A percentile compares a stretch with the other conserved stretches of the same genome.
Evolutionary conservation across 37 sponge, comb jelly and placozoan species (phyloP).

Genomic region (Cladorhizidae sp.): DNA sequence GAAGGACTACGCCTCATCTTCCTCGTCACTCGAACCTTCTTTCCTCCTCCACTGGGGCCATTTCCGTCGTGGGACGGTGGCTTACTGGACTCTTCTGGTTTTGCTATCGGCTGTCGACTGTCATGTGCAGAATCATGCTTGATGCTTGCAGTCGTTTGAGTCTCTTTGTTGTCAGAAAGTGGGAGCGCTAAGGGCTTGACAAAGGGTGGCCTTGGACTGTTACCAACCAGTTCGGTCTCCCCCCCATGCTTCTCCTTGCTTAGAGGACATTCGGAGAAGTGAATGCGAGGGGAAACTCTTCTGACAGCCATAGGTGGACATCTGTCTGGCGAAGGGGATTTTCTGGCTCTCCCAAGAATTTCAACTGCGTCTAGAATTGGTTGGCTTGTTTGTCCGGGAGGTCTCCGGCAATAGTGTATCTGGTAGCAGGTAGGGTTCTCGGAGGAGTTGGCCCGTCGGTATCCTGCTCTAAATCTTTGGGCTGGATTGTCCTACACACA

Average conservation of each 20-base stretch:
- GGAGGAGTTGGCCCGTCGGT: neutral
- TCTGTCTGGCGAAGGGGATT: too few relatives aligned
- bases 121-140: too few relatives aligned
- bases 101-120: too few relatives aligned
- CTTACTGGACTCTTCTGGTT: neutral
- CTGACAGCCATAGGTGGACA: neutral
- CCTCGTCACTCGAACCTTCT: neutral
- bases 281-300: too few relatives aligned
- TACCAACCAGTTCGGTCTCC: neutral
- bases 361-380: too few relatives aligned
- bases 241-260: neutral
- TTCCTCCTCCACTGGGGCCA: too few relatives aligned
- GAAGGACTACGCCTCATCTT: neutral
- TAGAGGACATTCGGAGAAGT: neutral
- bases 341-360: too few relatives aligned
- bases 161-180: too few relatives aligned
- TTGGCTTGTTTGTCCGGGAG: neutral
- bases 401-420: conserved; percentile 34
- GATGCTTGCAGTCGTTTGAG: neutral
- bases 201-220: too few relatives aligned
- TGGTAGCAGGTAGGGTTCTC: conserved; percentile 39
- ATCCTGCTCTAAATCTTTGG: conserved; percentile 28
- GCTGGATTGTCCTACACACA: conserved; percentile 15
- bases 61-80: too few relatives aligned
- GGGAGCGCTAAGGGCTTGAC: too few relatives aligned